phyloP scores from a whole-genome alignment of 2,113 vertebrate species.

The Protomyctophum bolini region DNA sequence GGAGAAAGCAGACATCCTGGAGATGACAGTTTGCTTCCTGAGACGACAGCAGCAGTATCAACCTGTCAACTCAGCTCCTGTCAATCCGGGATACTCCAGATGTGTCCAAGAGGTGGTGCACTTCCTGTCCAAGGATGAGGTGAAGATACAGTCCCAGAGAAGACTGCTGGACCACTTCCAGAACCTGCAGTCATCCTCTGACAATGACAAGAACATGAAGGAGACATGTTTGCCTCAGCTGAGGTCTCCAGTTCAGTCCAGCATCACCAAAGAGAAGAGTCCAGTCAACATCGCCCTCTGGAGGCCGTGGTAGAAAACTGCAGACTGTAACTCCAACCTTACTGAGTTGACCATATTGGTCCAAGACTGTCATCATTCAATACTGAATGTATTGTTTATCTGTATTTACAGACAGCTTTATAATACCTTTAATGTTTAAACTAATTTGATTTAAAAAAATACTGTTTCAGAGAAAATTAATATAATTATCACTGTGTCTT shows the following conservation, averaged over 20 bases:
- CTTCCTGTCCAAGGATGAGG: conserved; percentile 40
- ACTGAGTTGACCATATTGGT: conserved; percentile 9
- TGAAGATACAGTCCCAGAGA: conserved; percentile 21
- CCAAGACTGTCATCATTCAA: neutral
- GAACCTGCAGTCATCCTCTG: conserved; percentile 29
- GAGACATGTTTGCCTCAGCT: conserved; percentile 2
- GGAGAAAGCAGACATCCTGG: too few relatives aligned
- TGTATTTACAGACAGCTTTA: too few relatives aligned
- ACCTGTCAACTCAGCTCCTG: conserved; percentile 35
- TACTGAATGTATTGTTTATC: too few relatives aligned
- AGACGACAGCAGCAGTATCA: conserved; percentile 45
- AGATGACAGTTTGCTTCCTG: too few relatives aligned
- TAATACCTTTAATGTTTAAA: too few relatives aligned
- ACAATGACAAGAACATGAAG: conserved; percentile 18
- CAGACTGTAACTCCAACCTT: neutral
- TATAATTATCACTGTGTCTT: too few relatives aligned
- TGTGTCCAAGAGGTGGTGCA: conserved; percentile 40
- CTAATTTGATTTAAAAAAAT: too few relatives aligned
- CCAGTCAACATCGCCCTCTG: too few relatives aligned
- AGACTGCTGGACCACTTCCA: conserved; percentile 45
- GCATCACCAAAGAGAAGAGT: too few relatives aligned
- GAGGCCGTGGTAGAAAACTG: conserved; percentile 32
- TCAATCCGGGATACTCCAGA: conserved; percentile 47
- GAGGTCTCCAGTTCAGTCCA: too few relatives aligned
- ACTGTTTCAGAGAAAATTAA: too few relatives aligned